Base-by-base conservation (phyloP, 2,797 vertebrate species). In the Myotis vivesi region DNA sequence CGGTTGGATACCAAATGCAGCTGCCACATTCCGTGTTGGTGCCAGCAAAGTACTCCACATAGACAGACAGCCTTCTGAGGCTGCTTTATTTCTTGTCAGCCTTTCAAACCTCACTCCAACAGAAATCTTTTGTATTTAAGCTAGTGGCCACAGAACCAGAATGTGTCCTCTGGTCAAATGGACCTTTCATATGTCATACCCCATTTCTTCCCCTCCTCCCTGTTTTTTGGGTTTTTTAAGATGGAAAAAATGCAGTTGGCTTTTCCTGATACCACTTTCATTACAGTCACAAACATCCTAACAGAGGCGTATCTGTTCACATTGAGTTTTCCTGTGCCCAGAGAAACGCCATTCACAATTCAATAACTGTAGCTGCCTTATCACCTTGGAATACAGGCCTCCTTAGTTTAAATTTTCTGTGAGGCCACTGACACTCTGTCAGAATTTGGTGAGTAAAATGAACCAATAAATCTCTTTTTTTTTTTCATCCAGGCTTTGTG, bases 71-170 rank as follows among this genome's bases (percentile, higher is more conserved):
- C 83, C 95, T 94, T 95, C 95, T 96, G 88, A 95, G 83, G 55
- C 80, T 87, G 76, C 95, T 97, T 94, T 96, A 84, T 93, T 95
- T 96, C 91, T 93, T 95, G 71, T 93, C 93, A 91, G 88, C 41
- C 80, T 94, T 97, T 96, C 92, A 96, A 89, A 95, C 86, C 84
- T 96, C 72, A 81, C 72, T 44, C 79, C 86, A 93, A 95, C 92
- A 96, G 90, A 90, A 95, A 95, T 96, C 96, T 97, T 96, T 95
- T 95, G 88, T 96, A 92, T 94, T 93, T 83, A 91, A 93, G 94
- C 80, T 76, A 62, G 80, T 91, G 88, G 84, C 79, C 94, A 94
- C 94, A 95, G 96, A 97, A 89, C 92, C 92, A 95, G 92, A 94
- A 96, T 71, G 82, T 88, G 92, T 96, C 95, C 79, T 94, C 76